Evolutionary conservation across 2,113 vertebrate species (phyloP), one percentile per base, ranked within the genome.

Genomic region (Phodopus roborovskii): DNA sequence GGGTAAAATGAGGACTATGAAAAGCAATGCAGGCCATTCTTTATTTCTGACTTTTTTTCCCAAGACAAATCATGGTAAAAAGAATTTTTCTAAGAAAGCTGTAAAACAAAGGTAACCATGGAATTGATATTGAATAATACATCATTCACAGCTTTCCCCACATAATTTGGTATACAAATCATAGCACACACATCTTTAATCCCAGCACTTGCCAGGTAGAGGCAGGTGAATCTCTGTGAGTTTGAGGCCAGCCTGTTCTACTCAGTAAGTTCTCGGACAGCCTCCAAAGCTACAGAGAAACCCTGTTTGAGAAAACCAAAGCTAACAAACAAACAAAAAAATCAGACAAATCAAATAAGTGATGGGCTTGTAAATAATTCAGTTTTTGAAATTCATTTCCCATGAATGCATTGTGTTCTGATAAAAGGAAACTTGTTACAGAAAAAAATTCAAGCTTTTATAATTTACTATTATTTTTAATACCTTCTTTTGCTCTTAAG

Each of bases 311-410:
- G 45, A 45, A 45, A 45, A 45, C 45, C 45, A 45, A 45, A 45
- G 6, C 45, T 4, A 45, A 45, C 45, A 4, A 45, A 45, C 45
- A 45, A 45, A 45, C 45, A 45, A 45, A 45, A 45, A 45, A 45
- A 45, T 64, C 42, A 22, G 86, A 83, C 1, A n/a, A 85, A 73
- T 82, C 30, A 82, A 95, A 96, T 30, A 92, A 92, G 10, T n/a
- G 50, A 12, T 82, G 45, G 20, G 11, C 7, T 88, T 97, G 84
- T 39, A 82, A 90, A 75, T 81, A 20, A 83, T 90, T 96, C 81
- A 82, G 82, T 50, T 71, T 90, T 90, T 82, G 58, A 90, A 89
- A 94, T 93, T 75, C 16, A 70, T 50, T 91, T 81, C 91, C 39
- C 73, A 19, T 56, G 36, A 50, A 86, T 9, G 10, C 68, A 36